These are phyloP conservation scores for Agrotis segetum DNA, from an alignment of 2,888 invertebrate genomes.

Conservation along the genomic window DNA sequence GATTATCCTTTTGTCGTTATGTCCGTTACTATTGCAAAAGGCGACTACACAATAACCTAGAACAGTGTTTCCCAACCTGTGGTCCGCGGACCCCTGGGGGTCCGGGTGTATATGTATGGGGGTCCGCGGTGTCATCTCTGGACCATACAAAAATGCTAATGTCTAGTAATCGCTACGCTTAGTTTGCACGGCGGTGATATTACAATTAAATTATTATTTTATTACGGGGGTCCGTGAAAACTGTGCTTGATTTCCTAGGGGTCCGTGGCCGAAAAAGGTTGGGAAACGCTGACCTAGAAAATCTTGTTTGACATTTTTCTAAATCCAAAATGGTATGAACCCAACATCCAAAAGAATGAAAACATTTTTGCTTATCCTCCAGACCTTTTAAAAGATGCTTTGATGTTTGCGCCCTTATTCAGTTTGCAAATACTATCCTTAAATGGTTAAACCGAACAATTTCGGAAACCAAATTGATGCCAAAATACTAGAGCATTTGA, in stretches of 20 bases:
- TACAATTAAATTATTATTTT: no score
- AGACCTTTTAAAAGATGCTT: not conserved
- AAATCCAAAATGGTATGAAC: not conserved
- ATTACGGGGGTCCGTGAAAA: no score
- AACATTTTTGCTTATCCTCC: not conserved
- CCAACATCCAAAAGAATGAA: not conserved
- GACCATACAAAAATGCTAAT: no score
- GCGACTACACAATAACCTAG: not conserved
- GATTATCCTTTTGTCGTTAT: not conserved
- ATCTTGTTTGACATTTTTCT: not conserved
- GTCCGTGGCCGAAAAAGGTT: no score
- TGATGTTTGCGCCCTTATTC: not conserved
- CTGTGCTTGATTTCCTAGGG: no score
- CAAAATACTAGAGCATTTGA: not conserved
- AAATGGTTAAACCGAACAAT: not conserved
- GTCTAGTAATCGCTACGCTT: no score
- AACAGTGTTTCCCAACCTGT: no score
- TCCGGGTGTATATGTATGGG: no score
- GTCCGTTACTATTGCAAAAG: not conserved
- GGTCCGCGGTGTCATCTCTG: no score
- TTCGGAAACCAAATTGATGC: not conserved
- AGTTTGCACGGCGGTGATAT: no score
- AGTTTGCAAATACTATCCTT: not conserved
- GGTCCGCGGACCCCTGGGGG: no score
- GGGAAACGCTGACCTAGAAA: no score